Conservation (phyloP, 37 sponge, comb jelly and placozoan species). For the Halisarca cf. caerulea region DNA sequence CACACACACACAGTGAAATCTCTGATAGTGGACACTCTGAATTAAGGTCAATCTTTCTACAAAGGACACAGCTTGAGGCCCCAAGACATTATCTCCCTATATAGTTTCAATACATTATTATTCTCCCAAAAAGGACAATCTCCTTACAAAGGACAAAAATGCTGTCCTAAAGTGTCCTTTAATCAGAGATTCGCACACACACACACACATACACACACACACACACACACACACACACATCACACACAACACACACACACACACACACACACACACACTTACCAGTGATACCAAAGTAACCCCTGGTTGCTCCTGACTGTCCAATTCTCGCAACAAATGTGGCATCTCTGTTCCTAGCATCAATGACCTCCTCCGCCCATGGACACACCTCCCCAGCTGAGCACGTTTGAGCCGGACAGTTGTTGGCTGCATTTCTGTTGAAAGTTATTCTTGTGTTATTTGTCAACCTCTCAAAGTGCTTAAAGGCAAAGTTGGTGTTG, state of each 20-base stretch:
- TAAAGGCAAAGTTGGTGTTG: background rate
- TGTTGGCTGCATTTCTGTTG: background rate
- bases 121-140: too few relatives aligned
- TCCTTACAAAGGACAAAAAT: too few relatives aligned
- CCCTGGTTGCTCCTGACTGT: conserved; percentile 46
- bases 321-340: conserved; percentile 54
- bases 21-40: too few relatives aligned
- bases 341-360: background rate
- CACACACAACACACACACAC: background rate
- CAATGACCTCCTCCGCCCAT: background rate
- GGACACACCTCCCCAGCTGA: background rate
- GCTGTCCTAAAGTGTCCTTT: too few relatives aligned
- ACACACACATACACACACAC: background rate
- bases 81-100: too few relatives aligned
- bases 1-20: too few relatives aligned
- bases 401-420: background rate
- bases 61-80: too few relatives aligned
- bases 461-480: too few relatives aligned
- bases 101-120: too few relatives aligned
- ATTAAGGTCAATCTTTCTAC: too few relatives aligned
- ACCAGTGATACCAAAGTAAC: conserved; percentile 71
- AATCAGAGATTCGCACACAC: too few relatives aligned
- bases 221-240: background rate
- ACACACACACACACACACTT: background rate
- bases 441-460: background rate